These are phyloP conservation scores for Xestia rhomboidea DNA, from an alignment of 2,888 invertebrate genomes.

Conservation along the genomic window DNA sequence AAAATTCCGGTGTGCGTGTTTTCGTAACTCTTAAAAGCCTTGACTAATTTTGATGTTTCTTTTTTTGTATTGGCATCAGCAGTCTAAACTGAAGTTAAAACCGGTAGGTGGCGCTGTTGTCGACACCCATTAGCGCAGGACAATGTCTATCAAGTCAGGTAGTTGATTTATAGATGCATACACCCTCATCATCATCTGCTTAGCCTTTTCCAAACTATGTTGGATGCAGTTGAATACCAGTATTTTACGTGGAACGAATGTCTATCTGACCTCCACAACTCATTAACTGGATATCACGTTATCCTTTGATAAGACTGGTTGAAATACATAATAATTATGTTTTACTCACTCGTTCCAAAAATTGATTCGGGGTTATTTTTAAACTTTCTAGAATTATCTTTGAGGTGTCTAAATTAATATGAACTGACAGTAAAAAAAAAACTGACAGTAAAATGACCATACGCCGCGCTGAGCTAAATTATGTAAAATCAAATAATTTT, in stretches of 20 bases:
- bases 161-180: not conserved
- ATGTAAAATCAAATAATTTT: constrained; percentile 3
- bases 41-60: not conserved
- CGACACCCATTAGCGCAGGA: not conserved
- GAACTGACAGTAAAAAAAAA: not conserved
- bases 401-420: not conserved
- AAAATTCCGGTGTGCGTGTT: not conserved
- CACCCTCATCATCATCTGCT: not conserved
- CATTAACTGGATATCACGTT: not conserved
- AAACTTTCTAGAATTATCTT: not conserved
- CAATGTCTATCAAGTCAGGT: not conserved
- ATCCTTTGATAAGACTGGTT: not conserved
- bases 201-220: not conserved
- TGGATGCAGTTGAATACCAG: not conserved
- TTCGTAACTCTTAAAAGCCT: not conserved
- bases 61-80: not conserved
- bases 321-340: not conserved
- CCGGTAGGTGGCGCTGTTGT: not conserved
- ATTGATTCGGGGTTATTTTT: not conserved
- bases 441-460: not conserved
- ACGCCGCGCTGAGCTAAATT: not conserved
- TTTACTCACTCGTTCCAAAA: no score
- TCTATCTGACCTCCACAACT: not conserved
- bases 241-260: not conserved
- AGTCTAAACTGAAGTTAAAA: not conserved